A percentile compares a stretch with the other conserved stretches of the same genome.
phyloP scores from a whole-genome alignment of 2,888 invertebrate genomes.

The Drosophila formosana region DNA sequence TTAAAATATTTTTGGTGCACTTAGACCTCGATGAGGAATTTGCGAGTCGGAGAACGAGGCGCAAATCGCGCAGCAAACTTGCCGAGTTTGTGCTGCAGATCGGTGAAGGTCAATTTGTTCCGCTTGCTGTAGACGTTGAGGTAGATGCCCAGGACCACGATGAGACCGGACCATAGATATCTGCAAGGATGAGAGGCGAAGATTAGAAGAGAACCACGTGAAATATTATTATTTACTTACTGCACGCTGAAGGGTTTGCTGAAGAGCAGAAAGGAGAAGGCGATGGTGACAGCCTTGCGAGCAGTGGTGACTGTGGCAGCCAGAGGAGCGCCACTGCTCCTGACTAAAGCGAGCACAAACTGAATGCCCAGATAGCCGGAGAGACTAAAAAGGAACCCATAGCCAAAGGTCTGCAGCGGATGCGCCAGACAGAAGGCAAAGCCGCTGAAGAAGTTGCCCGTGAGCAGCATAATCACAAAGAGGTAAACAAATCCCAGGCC shows the following conservation, averaged over 20 bases:
- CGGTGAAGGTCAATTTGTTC: slow-evolving; percentile 84
- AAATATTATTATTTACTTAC: slow-evolving; percentile 86
- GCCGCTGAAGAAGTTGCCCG: slow-evolving; percentile 91
- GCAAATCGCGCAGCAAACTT: slow-evolving; percentile 48
- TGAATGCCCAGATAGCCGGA: slow-evolving; percentile 97
- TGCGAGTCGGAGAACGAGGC: slow-evolving; percentile 71
- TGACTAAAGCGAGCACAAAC: slow-evolving; percentile 95
- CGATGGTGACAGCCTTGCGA: slow-evolving; percentile 95
- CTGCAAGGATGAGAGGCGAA: slow-evolving; percentile 85
- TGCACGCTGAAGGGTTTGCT: slow-evolving; percentile 96
- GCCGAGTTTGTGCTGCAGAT: slow-evolving; percentile 70
- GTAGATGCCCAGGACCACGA: slow-evolving; percentile 96
- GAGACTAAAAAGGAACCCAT: slow-evolving; percentile 93
- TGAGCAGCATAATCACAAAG: slow-evolving; percentile 89
- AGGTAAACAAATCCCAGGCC: slow-evolving; percentile 94
- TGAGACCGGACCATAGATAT: slow-evolving; percentile 95
- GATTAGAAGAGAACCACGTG: not conserved
- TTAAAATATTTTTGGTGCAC: slow-evolving; percentile 51
- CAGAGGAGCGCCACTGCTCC: slow-evolving; percentile 95
- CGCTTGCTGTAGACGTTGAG: slow-evolving; percentile 96
- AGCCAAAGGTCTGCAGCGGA: slow-evolving; percentile 91
- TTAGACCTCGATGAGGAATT: slow-evolving; percentile 82
- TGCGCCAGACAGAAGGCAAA: slow-evolving; percentile 91
- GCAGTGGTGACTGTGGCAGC: slow-evolving; percentile 97
- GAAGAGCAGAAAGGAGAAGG: slow-evolving; percentile 96